These are phyloP conservation scores for Drosophila subpulchrella DNA, from an alignment of 1,140 invertebrate genomes.

Conservation along the genomic window DNA sequence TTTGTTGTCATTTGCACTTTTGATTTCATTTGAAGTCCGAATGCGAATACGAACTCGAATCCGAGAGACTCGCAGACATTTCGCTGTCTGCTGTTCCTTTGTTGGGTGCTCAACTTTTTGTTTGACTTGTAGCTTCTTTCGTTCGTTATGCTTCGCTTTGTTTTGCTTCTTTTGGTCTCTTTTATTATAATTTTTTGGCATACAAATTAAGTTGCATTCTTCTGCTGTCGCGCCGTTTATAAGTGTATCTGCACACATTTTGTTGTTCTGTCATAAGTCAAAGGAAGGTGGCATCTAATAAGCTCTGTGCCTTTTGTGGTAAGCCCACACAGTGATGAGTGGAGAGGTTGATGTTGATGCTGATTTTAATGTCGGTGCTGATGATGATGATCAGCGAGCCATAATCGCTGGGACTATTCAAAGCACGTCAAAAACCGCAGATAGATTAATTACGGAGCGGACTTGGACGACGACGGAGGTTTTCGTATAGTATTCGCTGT, in stretches of 20 bases:
- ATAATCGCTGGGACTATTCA: conserved; percentile 71
- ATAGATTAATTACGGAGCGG: conserved; percentile 75
- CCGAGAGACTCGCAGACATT: conserved; percentile 49
- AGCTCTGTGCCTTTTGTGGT: conserved; percentile 35
- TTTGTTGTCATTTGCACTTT: conserved; percentile 81
- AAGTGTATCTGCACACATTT: conserved; percentile 12
- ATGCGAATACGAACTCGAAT: conserved; percentile 15
- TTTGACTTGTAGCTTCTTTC: conserved; percentile 58
- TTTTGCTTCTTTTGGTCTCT: conserved; percentile 19
- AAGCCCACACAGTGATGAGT: conserved; percentile 56
- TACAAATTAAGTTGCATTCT: conserved; percentile 74
- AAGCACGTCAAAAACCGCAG: conserved; percentile 77
- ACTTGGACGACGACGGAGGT: conserved; percentile 40
- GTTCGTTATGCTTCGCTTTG: conserved; percentile 41
- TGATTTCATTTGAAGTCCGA: conserved; percentile 78
- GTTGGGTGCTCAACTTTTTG: conserved; percentile 61
- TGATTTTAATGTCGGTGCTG: conserved; percentile 24
- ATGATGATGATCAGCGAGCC: conserved; percentile 66
- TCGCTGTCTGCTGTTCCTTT: conserved; percentile 52
- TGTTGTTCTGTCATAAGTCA: conserved; percentile 31
- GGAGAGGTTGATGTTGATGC: conserved; percentile 25
- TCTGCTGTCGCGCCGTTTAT: conserved; percentile 29
- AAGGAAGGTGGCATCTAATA: conserved; percentile 44
- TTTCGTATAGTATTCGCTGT: conserved; percentile 1
- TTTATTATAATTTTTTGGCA: conserved; percentile 61